Base-by-base conservation (phyloP, 2,888 invertebrate species). In the Limnephilus lunatus region DNA sequence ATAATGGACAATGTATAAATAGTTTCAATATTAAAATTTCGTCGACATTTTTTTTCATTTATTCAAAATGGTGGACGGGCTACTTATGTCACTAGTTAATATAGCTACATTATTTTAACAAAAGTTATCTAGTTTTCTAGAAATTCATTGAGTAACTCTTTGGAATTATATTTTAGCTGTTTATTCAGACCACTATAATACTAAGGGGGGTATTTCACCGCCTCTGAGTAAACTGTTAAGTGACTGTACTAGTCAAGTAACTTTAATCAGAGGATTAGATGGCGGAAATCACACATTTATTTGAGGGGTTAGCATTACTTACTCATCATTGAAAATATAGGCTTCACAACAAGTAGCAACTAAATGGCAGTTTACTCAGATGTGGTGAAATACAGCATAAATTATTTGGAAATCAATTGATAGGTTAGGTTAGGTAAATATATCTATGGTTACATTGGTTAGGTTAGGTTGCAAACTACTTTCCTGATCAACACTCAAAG, bases 51-150 rank as follows among this genome's bases (percentile, higher is more conserved):
- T 31, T 32, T 83, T 83, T 83, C 35, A 83, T 30, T 83, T 30
- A 83, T 31, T 39, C 83, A 83, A 83, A 83, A 83, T 83, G 83
- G 83, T 83, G 83, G 83, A 83, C 83, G 83, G 83, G 83, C 35
- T 83, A 35, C 83, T 39, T 83, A 83, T 11, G 68, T 68, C 68
- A 68, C 68, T 68, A 68, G 68, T 68, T 68, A 68, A 25, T 25
- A 68, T n/a, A 68, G 68, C 68, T 68, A 68, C 68, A 68, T 9
- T 25, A 25, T 68, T 68, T 68, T 25, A 68, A 68, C 19, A 68
- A 25, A n/a, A 68, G 25, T 68, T 25, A 68, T 68, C 68, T 68
- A 68, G 25, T 68, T 68, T 68, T 68, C 68, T 68, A 68, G 25
- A 68, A 68, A 68, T 68, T 68, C 68, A 68, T 68, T 68, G 25